Percentiles rank a stretch among this genome's conserved stretches.
phyloP scores from a whole-genome alignment of 2,113 vertebrate genomes.

The Nothobranchius furzeri region DNA sequence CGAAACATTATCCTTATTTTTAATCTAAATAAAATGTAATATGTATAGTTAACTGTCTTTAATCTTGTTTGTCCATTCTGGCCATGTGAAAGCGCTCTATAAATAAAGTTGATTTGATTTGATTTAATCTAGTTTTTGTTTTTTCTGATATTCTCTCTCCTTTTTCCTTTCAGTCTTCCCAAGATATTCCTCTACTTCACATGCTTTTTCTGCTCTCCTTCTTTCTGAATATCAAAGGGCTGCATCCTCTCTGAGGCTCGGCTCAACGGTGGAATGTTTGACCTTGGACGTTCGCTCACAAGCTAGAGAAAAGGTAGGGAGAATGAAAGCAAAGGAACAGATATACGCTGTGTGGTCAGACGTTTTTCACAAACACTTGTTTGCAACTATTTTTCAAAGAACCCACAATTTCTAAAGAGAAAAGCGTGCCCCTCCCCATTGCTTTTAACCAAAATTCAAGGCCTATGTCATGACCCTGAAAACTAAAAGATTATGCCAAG shows the following conservation, averaged over 20 bases:
- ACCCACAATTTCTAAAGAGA: too few species aligned
- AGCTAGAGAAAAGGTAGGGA: constrained; percentile 41
- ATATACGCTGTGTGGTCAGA: background rate
- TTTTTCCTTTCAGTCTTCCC: background rate
- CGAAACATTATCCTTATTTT: too few species aligned
- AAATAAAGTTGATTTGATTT: too few species aligned
- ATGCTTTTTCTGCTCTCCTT: constrained; percentile 3
- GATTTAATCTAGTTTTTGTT: background rate
- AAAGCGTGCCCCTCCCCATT: too few species aligned
- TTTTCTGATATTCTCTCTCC: background rate
- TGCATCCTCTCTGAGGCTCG: constrained; percentile 47
- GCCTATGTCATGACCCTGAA: too few species aligned
- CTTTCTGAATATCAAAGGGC: constrained; percentile 57
- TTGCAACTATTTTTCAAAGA: too few species aligned
- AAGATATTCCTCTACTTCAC: constrained; percentile 15
- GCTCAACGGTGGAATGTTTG: constrained; percentile 52
- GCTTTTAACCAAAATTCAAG: too few species aligned
- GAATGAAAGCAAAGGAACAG: constrained; percentile 8
- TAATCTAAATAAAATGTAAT: too few species aligned
- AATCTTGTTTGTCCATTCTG: too few species aligned
- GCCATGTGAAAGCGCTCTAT: too few species aligned
- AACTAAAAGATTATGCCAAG: too few species aligned
- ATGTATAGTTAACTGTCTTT: background rate
- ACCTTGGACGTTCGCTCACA: constrained; percentile 66
- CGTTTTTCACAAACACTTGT: too few species aligned